These are phyloP conservation scores for Jordanella pulchra DNA, from an alignment of 2,797 vertebrate genomes.

Conservation along the genomic window DNA sequence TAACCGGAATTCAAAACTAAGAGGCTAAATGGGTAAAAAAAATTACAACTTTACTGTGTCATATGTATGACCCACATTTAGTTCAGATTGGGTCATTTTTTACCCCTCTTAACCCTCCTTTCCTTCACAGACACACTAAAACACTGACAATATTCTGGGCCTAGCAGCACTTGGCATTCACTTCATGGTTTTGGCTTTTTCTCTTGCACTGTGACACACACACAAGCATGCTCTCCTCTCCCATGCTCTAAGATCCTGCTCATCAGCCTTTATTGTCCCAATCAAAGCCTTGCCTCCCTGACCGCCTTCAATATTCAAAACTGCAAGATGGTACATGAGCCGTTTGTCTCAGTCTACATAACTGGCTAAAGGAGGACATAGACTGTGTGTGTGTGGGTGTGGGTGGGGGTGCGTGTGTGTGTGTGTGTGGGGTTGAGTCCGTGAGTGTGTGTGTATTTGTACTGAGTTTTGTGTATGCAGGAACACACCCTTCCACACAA, in stretches of 20 bases:
- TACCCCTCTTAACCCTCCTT: conserved; percentile 50
- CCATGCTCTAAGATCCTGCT: conserved; percentile 82
- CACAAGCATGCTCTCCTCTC: conserved; percentile 52
- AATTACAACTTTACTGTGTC: not conserved
- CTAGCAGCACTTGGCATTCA: conserved; percentile 77
- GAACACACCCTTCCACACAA: conserved; percentile 49
- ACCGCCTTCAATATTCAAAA: conserved; percentile 84
- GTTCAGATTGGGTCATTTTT: conserved; percentile 62
- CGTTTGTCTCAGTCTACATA: conserved; percentile 75
- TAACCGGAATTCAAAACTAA: not conserved
- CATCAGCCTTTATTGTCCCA: conserved; percentile 84
- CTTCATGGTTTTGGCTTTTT: conserved; percentile 78
- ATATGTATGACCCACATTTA: conserved; percentile 76
- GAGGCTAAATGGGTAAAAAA: not conserved
- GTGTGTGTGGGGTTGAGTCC: conserved; percentile 18
- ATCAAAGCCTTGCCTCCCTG: conserved; percentile 81
- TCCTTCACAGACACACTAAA: conserved; percentile 19
- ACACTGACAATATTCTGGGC: conserved; percentile 53
- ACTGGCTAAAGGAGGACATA: conserved; percentile 45
- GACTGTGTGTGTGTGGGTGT: conserved; percentile 25
- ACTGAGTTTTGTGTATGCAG: conserved; percentile 19
- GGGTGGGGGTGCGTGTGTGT: conserved; percentile 10
- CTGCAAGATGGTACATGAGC: conserved; percentile 81
- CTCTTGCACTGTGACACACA: conserved; percentile 60
- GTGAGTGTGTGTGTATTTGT: conserved; percentile 2